These are phyloP conservation scores for Thera obeliscata DNA, from an alignment of 2,888 invertebrate genomes.

Conservation along the genomic window DNA sequence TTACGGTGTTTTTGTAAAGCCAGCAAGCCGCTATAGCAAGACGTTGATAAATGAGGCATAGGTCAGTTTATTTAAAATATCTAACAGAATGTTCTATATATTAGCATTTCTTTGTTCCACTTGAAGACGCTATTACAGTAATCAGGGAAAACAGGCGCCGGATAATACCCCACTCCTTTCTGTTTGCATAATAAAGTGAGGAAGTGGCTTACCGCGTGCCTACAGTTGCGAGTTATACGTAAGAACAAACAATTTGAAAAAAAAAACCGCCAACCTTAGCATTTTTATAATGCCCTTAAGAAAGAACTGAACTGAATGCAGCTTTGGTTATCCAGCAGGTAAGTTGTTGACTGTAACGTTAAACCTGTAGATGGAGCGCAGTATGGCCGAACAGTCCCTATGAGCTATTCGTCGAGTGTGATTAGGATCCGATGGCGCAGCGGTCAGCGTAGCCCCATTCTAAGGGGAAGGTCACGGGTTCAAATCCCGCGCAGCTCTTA, in stretches of 20 bases:
- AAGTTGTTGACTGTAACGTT: too few relatives aligned
- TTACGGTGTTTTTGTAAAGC: neutral
- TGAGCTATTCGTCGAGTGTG: too few relatives aligned
- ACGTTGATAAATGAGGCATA: constrained; percentile 15
- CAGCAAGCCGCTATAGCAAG: constrained; percentile 2
- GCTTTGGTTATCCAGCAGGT: too few relatives aligned
- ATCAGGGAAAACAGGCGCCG: constrained; percentile 32
- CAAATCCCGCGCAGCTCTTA: too few relatives aligned
- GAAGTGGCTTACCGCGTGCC: constrained; percentile 29
- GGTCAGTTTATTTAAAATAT: constrained; percentile 23
- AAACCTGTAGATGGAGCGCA: too few relatives aligned
- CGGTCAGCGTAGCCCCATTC: too few relatives aligned
- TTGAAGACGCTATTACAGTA: constrained; percentile 33
- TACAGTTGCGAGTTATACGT: constrained; percentile 11
- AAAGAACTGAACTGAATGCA: too few relatives aligned
- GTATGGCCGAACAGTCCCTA: too few relatives aligned
- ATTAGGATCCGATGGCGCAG: too few relatives aligned
- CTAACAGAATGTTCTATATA: constrained; percentile 26
- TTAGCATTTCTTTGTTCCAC: constrained; percentile 31
- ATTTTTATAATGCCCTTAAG: too few relatives aligned
- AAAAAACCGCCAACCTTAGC: neutral
- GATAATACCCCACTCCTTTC: constrained; percentile 32
- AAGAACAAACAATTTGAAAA: constrained; percentile 12
- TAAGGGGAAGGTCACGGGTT: too few relatives aligned
- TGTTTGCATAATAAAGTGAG: constrained; percentile 35